phyloP scores from a whole-genome alignment of 2,113 vertebrate species.

The Oophaga pumilio region DNA sequence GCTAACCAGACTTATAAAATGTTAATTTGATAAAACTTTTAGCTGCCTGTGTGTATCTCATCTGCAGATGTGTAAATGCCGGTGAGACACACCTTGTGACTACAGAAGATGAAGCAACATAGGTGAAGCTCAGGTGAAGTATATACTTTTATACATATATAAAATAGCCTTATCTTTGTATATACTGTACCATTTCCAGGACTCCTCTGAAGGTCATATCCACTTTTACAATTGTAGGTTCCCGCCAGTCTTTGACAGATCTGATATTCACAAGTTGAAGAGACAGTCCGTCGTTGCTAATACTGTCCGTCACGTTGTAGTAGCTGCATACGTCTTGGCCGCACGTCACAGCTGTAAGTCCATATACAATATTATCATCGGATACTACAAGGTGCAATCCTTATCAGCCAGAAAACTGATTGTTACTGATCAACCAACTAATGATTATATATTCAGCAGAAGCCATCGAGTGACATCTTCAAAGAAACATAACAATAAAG shows the following conservation, averaged over 20 bases:
- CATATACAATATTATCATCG: not conserved
- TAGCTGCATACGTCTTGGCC: slow-evolving; percentile 48
- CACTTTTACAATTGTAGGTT: slow-evolving; percentile 16
- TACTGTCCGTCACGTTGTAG: slow-evolving; percentile 39
- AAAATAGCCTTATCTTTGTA: not conserved
- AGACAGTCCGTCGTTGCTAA: slow-evolving; percentile 15
- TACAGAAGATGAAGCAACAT: not conserved
- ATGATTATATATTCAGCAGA: too few relatives aligned
- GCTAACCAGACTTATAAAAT: too few relatives aligned
- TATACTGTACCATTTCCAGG: slow-evolving; percentile 44
- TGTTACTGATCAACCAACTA: too few relatives aligned
- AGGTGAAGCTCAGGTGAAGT: not conserved
- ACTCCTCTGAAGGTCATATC: slow-evolving; percentile 36
- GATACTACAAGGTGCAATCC: not conserved
- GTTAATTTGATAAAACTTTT: too few relatives aligned
- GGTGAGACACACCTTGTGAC: too few relatives aligned
- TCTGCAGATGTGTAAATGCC: too few relatives aligned
- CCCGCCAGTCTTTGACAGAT: slow-evolving; percentile 48
- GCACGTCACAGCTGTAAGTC: not conserved
- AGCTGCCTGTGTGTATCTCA: too few relatives aligned
- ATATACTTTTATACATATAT: not conserved
- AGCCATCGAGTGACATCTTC: too few relatives aligned
- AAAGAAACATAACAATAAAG: too few relatives aligned
- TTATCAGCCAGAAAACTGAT: not conserved
- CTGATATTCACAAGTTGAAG: slow-evolving; percentile 30